phyloP scores from a whole-genome alignment of 1,140 invertebrate genomes.

The Drosophila gunungcola region DNA sequence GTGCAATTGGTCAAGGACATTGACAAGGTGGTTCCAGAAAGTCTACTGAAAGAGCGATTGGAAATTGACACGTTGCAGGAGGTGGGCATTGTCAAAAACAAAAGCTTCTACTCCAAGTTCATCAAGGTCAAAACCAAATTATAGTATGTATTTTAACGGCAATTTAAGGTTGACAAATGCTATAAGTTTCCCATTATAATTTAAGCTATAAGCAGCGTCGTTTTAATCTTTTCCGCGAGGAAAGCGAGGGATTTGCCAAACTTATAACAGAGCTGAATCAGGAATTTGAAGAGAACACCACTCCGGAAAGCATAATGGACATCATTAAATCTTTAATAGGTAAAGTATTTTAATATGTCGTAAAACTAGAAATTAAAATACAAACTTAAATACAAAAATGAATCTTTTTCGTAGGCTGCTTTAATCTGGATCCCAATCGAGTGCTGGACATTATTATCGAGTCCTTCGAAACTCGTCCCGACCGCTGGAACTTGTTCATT shows the following conservation, averaged over 20 bases:
- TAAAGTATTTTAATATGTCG: slow-evolving; percentile 77
- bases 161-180: background rate
- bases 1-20: slow-evolving; percentile 91
- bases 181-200: background rate
- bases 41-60: slow-evolving; percentile 95
- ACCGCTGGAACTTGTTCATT: slow-evolving; percentile 92
- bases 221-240: slow-evolving; percentile 99
- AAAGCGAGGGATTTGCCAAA: slow-evolving; percentile 99
- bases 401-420: slow-evolving; percentile 91
- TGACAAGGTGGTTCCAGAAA: slow-evolving; percentile 93
- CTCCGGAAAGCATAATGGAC: slow-evolving; percentile 89
- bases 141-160: slow-evolving; percentile 91
- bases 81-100: slow-evolving; percentile 95
- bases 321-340: slow-evolving; percentile 97
- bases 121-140: slow-evolving; percentile 99
- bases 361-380: too few relatives aligned
- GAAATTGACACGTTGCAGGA: slow-evolving; percentile 97
- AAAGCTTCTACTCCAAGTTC: slow-evolving; percentile 97
- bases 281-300: slow-evolving; percentile 89
- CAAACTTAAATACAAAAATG: too few relatives aligned
- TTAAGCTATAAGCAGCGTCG: slow-evolving; percentile 99
- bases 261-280: slow-evolving; percentile 98
- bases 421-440: slow-evolving; percentile 99
- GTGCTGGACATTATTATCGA: slow-evolving; percentile 98
- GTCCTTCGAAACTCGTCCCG: slow-evolving; percentile 96